phyloP scores from a whole-genome alignment of 2,113 vertebrate species.

The Turdus rufiventris region DNA sequence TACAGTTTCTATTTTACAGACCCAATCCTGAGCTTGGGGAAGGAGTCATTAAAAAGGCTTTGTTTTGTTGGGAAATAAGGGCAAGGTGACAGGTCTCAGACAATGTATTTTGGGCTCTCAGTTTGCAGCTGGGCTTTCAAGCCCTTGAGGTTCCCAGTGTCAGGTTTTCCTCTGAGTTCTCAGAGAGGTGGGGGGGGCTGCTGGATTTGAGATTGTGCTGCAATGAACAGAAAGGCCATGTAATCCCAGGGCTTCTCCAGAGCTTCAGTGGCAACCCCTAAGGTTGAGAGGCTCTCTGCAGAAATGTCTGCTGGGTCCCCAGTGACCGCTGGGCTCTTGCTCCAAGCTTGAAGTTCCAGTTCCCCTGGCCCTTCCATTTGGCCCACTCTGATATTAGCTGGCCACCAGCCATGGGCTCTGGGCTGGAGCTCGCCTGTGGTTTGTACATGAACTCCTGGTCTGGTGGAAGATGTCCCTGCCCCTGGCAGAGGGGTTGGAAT shows the following conservation, averaged over 20 bases:
- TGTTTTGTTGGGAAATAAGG: background rate
- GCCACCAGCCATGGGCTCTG: background rate
- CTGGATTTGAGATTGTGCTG: background rate
- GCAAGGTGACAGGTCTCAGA: background rate
- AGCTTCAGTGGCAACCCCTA: background rate
- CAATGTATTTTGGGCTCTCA: background rate
- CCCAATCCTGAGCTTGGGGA: background rate
- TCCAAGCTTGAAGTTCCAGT: background rate
- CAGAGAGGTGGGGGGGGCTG: background rate
- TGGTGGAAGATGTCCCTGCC: background rate
- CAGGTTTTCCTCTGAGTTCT: background rate
- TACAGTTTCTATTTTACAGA: background rate
- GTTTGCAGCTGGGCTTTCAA: background rate
- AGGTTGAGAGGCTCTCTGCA: background rate
- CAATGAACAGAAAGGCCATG: fast-evolving
- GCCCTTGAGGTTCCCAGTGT: background rate
- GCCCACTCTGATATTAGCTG: background rate
- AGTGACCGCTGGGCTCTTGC: background rate
- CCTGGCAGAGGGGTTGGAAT: background rate
- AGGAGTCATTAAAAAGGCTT: background rate
- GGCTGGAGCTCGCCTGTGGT: background rate
- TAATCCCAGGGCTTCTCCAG: background rate
- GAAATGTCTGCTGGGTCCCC: background rate
- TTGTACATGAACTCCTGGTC: background rate
- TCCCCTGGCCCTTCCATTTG: background rate